A percentile compares a stretch with the other conserved stretches of the same genome.
Evolutionary conservation across 2,888 invertebrate genomes (phyloP).

Genomic region (Iphiclides podalirius): DNA sequence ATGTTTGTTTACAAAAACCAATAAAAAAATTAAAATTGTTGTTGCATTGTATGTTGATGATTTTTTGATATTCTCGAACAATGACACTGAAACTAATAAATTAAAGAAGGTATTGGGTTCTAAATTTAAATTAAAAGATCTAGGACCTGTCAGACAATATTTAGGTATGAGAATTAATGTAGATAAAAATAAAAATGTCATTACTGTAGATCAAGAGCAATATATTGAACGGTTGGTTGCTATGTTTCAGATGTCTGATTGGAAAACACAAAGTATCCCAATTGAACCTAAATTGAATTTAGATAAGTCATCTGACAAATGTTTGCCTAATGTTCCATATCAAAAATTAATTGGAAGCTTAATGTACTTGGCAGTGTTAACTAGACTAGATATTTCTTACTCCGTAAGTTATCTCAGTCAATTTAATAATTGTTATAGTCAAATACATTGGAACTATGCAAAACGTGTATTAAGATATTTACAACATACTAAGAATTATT

Average conservation of each 20-base stretch:
- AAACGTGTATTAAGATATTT: slow-evolving; percentile 23
- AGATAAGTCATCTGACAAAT: background rate
- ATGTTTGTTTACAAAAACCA: background rate
- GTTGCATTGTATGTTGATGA: background rate
- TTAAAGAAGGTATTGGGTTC: background rate
- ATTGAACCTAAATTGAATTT: slow-evolving; percentile 10
- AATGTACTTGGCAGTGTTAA: slow-evolving; percentile 8
- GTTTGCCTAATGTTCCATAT: background rate
- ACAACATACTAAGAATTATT: slow-evolving; percentile 18
- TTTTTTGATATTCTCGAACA: background rate
- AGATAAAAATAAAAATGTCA: background rate
- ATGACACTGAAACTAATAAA: background rate
- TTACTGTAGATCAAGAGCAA: background rate
- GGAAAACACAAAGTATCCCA: background rate
- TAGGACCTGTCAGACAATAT: background rate
- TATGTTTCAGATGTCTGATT: background rate
- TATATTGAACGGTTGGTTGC: background rate
- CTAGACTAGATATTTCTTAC: slow-evolving; percentile 11
- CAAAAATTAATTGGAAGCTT: slow-evolving; percentile 9
- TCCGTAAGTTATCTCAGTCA: slow-evolving; percentile 18
- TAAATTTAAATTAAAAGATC: background rate
- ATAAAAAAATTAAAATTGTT: background rate
- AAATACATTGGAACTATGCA: slow-evolving; percentile 10
- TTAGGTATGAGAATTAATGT: slow-evolving; percentile 4
- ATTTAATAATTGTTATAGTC: background rate